Base-by-base conservation (phyloP, 2,113 vertebrate genomes). In the Bubo blakistoni region DNA sequence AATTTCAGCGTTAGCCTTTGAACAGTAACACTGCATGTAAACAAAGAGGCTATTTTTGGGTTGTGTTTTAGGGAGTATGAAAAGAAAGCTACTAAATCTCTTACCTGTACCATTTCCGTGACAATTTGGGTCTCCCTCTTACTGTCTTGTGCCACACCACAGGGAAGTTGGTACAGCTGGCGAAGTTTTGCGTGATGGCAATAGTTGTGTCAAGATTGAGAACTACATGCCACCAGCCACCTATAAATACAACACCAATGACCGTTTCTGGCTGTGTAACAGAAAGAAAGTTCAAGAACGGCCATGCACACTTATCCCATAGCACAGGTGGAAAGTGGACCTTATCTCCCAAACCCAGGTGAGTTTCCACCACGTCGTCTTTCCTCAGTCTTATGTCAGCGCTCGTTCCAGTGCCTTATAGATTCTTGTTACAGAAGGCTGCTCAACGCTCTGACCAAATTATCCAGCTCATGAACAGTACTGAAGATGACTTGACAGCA, bases 71-170 rank as follows among this genome's bases (percentile, higher is more conserved):
- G 18, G 69, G 36, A 86, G 46, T 2, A 36, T 1, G 7, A 51
- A 27, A 78, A 66, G 10, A 30, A 74, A 72, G 46, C 20, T 16
- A 46, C 27, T 22, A 15, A 40, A 54, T 25, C 71, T 94, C 98
- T 98, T 97, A 99, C 99, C 99, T 98, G 96, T 99, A 99, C 99
- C 99, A 99, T 94, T 99, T 99, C 94, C 99, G 98, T 57, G 99
- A 99, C 27, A 99, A 97, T 87, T 99, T 99, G 91, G 99, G 99
- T 32, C 99, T 98, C 32, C 99, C 99, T 84, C 99, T 98, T 32
- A 99, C 99, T 1, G 99, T 99, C 97, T 99, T 99, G 98, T 99
- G 99, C 99, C 99, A 99, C 40, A 99, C 99, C 54, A 99, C 99
- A 32, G 99, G 99, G 95, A 99, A 99, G 97, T 99, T 99, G 85